A percentile compares a stretch with the other conserved stretches of the same genome.
Evolutionary conservation across 2,888 invertebrate genomes (phyloP).

Genomic region (Tetragnatha montana): DNA sequence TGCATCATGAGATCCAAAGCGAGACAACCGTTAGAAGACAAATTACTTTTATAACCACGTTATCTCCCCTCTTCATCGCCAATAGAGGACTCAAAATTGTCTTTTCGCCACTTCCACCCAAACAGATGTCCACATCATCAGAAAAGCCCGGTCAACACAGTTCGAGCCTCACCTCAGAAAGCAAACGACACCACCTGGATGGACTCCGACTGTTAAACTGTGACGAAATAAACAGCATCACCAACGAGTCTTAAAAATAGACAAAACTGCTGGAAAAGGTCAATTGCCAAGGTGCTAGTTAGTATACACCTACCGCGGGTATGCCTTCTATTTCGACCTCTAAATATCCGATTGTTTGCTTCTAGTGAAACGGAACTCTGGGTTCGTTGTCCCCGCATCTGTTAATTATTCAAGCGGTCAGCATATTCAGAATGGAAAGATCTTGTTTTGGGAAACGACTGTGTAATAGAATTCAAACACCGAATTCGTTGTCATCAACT

Average conservation of each 20-base stretch:
- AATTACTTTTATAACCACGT: no score
- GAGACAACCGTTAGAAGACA: no score
- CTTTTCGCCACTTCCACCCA: no score
- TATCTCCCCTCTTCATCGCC: no score
- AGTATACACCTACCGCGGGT: background rate
- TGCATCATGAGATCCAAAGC: no score
- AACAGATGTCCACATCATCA: no score
- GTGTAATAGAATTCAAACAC: no score
- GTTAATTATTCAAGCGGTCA: conserved; percentile 29
- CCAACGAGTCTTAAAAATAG: background rate
- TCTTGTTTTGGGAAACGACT: no score
- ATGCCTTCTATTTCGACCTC: conserved; percentile 9
- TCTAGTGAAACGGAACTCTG: conserved; percentile 48
- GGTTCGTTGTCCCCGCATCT: conserved; percentile 26
- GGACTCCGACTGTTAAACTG: background rate
- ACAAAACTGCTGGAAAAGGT: background rate
- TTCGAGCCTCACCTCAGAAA: background rate
- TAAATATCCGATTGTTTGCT: conserved; percentile 35
- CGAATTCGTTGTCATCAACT: no score
- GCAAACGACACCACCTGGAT: background rate
- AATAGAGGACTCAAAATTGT: no score
- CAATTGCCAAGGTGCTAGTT: background rate
- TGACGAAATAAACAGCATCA: background rate
- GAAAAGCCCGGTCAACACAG: no score
- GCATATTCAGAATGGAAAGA: background rate